Percentiles rank a stretch among this genome's conserved stretches.
Conservation (phyloP, 2,797 vertebrate genomes). For the Sebastes taczanowskii region DNA sequence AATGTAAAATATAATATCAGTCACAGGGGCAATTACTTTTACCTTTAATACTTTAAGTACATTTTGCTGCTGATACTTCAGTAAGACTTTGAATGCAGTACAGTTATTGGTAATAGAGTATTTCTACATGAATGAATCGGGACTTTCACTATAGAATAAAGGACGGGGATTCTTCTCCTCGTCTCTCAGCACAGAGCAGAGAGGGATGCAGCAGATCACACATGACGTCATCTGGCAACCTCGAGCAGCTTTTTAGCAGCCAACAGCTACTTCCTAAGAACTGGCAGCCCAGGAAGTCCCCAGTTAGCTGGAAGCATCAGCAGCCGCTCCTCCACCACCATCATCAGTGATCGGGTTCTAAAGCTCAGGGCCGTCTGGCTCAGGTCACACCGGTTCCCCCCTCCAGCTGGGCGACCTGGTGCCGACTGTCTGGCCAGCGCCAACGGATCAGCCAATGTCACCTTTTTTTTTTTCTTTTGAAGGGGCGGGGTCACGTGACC, state of each 20-base stretch:
- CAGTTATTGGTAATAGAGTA: background rate
- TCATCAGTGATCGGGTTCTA: background rate
- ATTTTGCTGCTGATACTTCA: background rate
- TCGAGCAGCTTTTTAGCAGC: conserved; percentile 7
- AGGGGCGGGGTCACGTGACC: conserved; percentile 34
- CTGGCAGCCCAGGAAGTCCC: conserved; percentile 27
- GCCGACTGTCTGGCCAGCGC: conserved; percentile 43
- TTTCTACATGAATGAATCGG: background rate
- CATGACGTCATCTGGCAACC: conserved; percentile 34
- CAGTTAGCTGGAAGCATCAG: conserved; percentile 33
- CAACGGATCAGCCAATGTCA: conserved; percentile 48
- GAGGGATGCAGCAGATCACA: conserved; percentile 23
- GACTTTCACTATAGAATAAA: background rate
- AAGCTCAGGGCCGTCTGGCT: conserved; percentile 8
- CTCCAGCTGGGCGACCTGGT: conserved; percentile 45
- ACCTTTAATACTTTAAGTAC: background rate
- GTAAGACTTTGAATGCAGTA: background rate
- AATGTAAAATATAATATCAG: background rate
- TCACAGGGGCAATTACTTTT: background rate
- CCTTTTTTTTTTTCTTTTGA: conserved; percentile 12
- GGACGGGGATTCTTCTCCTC: background rate
- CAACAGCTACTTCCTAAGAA: conserved; percentile 17
- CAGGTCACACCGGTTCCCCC: conserved; percentile 13
- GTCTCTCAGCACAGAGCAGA: conserved; percentile 9
- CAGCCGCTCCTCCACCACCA: conserved; percentile 9